Evolutionary conservation across 2,797 vertebrate species (phyloP).

Genomic region (Mormyrops boulengeri): DNA sequence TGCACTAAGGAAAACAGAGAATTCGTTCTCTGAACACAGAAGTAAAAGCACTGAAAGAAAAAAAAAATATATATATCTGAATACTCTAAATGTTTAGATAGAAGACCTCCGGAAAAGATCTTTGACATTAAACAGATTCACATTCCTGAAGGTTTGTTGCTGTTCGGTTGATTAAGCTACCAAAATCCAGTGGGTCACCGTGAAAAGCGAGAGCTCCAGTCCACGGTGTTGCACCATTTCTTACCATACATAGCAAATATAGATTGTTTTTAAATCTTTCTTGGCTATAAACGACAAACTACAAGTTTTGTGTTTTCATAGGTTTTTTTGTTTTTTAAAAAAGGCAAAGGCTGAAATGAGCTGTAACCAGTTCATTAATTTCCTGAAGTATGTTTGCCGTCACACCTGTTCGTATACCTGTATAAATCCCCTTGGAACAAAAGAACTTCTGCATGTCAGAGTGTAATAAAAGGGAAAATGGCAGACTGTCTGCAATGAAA

Average conservation of each 20-base stretch:
- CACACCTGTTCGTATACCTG: not conserved
- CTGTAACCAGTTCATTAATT: not conserved
- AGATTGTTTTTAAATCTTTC: slow-evolving; percentile 12
- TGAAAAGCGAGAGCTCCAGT: not conserved
- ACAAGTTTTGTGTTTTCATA: slow-evolving; percentile 27
- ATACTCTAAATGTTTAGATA: slow-evolving; percentile 15
- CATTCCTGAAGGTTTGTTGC: slow-evolving; percentile 32
- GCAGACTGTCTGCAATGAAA: not conserved
- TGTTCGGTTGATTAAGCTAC: slow-evolving; percentile 26
- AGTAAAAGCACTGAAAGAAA: slow-evolving; percentile 25
- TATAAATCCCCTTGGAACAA: not conserved
- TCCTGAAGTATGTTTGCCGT: not conserved
- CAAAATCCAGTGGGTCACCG: slow-evolving; percentile 12
- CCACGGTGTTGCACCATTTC: slow-evolving; percentile 19
- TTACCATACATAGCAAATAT: slow-evolving; percentile 35
- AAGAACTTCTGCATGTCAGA: not conserved
- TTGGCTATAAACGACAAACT: slow-evolving; percentile 22
- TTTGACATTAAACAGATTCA: slow-evolving; percentile 26
- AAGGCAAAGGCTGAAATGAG: slow-evolving; percentile 4
- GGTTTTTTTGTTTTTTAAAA: not conserved
- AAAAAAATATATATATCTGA: slow-evolving; percentile 22
- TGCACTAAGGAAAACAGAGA: slow-evolving; percentile 27
- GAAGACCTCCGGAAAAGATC: slow-evolving; percentile 21
- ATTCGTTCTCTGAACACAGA: slow-evolving; percentile 20
- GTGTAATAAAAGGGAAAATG: not conserved